Evolutionary conservation across 2,797 vertebrate genomes (phyloP).

Genomic region (Arnoldichthys spilopterus): DNA sequence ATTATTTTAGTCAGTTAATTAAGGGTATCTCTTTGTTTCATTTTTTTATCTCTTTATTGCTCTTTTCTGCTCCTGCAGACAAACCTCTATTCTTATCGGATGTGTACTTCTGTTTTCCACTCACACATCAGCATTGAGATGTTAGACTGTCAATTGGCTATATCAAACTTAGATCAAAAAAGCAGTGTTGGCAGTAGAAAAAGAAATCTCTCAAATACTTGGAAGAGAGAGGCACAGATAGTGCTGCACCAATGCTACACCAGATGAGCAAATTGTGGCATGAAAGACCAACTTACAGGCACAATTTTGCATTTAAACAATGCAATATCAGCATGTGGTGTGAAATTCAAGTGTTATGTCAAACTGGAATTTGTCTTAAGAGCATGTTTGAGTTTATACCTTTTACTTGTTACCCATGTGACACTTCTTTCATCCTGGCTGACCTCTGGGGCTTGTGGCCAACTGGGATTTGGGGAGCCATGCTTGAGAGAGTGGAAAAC

Average conservation of each 20-base stretch:
- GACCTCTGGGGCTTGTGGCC: constrained; percentile 23
- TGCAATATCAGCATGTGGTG: background rate
- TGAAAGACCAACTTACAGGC: background rate
- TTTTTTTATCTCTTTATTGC: background rate
- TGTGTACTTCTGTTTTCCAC: constrained; percentile 1
- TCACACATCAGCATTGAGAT: background rate
- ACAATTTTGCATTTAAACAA: background rate
- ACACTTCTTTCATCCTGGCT: constrained; percentile 31
- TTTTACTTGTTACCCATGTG: background rate
- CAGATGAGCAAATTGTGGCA: background rate
- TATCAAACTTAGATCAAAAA: constrained; percentile 10
- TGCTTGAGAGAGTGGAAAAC: constrained; percentile 23
- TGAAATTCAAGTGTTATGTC: background rate
- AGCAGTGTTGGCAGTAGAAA: background rate
- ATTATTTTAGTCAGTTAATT: background rate
- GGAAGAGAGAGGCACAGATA: background rate
- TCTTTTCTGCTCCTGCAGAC: background rate
- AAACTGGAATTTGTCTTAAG: background rate
- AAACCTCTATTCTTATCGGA: constrained; percentile 9
- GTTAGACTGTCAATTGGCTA: constrained; percentile 9
- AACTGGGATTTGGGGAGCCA: constrained; percentile 24
- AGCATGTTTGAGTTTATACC: background rate
- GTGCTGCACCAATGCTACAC: background rate
- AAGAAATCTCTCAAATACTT: background rate
- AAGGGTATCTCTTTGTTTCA: background rate